Base-by-base conservation (phyloP, 2,888 invertebrate genomes). In the Acanthosepion pharaonis region DNA sequence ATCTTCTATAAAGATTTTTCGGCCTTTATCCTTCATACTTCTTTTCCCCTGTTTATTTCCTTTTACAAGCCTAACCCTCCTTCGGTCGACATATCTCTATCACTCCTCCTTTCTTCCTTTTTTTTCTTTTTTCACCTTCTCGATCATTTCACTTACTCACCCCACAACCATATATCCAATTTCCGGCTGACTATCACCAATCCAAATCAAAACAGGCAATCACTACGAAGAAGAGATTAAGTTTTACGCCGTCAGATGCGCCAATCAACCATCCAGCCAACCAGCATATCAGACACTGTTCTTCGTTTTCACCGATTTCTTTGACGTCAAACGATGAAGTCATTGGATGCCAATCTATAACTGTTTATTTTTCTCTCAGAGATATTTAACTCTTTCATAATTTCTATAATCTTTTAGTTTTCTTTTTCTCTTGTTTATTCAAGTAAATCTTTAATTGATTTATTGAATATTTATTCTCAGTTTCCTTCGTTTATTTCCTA, bases 191-290 rank as follows among this genome's bases (percentile, higher is more conserved):
- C 78, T 78, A 78, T 78, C 78, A 11, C 78, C 78, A 78, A 78
- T 78, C 78, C 78, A 78, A 78, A 78, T 78, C 78, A 78, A 78
- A 78, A 78, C n/a, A 78, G n/a, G 78, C 78, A 78, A 78, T 78
- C 78, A 78, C 78, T 5, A 78, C 78, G 78, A 78, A 78, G 78
- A 78, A n/a, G 0, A 78, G 78, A 78, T 78, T 78, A 78, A 78
- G 78, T 78, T 78, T 78, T 33, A 11, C 78, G 18, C 78, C 78
- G 78, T 78, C n/a, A 78, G 78, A 78, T n/a, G 78, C n/a, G 78
- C 78, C n/a, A 78, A 78, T 78, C 78, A 78, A 11, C n/a, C 18
- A n/a, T 33, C 11, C 78, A 78, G 15, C 78, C 78, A 78, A 78
- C n/a, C 78, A n/a, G 33, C 78, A 78, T 18, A 78, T 78, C n/a